Percentiles rank a stretch among this genome's conserved stretches.
phyloP scores from a whole-genome alignment of 2,113 vertebrate genomes.

The Trichomycterus rosablanca region DNA sequence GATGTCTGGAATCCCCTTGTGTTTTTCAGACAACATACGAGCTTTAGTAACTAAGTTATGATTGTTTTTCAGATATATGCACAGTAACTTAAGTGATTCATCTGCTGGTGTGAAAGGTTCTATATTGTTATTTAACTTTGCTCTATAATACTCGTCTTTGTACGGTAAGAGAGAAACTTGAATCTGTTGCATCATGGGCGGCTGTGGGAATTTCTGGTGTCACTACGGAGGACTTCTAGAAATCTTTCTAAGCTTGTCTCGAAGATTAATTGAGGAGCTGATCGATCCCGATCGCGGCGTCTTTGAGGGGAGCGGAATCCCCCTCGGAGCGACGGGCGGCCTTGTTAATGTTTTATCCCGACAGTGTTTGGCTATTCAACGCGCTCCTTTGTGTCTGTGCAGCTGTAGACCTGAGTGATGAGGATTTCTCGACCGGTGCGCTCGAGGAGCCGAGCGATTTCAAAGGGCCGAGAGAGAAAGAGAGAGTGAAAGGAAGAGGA shows the following conservation, averaged over 20 bases:
- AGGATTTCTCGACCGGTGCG: conserved; percentile 24
- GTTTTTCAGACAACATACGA: too few relatives aligned
- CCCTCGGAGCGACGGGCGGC: conserved; percentile 48
- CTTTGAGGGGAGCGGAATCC: conserved; percentile 44
- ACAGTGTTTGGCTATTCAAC: conserved; percentile 61
- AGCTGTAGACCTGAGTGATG: conserved; percentile 41
- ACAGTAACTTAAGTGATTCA: too few relatives aligned
- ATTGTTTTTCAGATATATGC: too few relatives aligned
- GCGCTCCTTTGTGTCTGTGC: conserved; percentile 54
- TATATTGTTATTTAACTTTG: neutral
- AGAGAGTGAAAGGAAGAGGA: neutral
- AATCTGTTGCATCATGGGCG: conserved; percentile 32
- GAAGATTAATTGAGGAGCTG: conserved; percentile 46
- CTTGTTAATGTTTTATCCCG: conserved; percentile 69
- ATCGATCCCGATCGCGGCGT: conserved; percentile 46
- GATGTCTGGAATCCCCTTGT: too few relatives aligned
- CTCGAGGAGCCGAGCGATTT: conserved; percentile 24
- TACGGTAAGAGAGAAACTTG: conserved; percentile 1
- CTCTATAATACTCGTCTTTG: conserved; percentile 25
- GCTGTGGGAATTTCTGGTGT: conserved; percentile 47
- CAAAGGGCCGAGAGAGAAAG: conserved; percentile 8
- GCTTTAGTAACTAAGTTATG: too few relatives aligned
- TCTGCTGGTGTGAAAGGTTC: too few relatives aligned
- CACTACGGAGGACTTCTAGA: conserved; percentile 29
- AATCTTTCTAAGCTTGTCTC: conserved; percentile 45